These are phyloP conservation scores for Cosmia trapezina DNA, from an alignment of 2,888 invertebrate species.

Conservation along the genomic window DNA sequence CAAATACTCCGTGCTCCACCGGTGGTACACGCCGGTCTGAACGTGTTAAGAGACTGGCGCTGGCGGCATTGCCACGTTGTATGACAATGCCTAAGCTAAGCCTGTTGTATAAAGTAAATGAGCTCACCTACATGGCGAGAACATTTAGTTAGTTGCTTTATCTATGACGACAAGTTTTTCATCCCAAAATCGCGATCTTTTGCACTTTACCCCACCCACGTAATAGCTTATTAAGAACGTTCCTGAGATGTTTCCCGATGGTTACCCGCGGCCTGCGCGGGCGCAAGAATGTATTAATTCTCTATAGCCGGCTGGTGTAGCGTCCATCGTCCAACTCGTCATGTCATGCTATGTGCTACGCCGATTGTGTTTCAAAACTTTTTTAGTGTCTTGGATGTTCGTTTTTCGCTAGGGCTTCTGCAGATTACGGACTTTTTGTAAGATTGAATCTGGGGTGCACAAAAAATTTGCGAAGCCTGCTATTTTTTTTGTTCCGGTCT, in stretches of 20 bases:
- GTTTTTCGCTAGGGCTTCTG: conserved; percentile 9
- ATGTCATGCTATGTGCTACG: conserved; percentile 37
- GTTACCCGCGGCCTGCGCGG: conserved; percentile 62
- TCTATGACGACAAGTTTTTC: not conserved
- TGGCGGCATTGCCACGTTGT: too few species aligned
- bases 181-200: not conserved
- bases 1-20: too few species aligned
- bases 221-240: conserved; percentile 75
- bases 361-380: conserved; percentile 29
- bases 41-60: too few species aligned
- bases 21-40: too few species aligned
- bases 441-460: not conserved
- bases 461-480: not conserved
- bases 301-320: conserved; percentile 45
- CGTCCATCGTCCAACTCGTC: conserved; percentile 44
- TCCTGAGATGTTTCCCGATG: conserved; percentile 74
- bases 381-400: not conserved
- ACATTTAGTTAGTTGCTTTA: not conserved
- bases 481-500: not conserved
- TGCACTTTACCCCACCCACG: conserved; percentile 46
- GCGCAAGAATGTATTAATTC: conserved; percentile 71
- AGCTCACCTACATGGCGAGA: not conserved
- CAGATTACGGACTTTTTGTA: conserved; percentile 2
- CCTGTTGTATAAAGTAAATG: too few species aligned
- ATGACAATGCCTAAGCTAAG: too few species aligned